Base-by-base conservation (phyloP, 2,797 vertebrate genomes). In the Psittacula derbiana region DNA sequence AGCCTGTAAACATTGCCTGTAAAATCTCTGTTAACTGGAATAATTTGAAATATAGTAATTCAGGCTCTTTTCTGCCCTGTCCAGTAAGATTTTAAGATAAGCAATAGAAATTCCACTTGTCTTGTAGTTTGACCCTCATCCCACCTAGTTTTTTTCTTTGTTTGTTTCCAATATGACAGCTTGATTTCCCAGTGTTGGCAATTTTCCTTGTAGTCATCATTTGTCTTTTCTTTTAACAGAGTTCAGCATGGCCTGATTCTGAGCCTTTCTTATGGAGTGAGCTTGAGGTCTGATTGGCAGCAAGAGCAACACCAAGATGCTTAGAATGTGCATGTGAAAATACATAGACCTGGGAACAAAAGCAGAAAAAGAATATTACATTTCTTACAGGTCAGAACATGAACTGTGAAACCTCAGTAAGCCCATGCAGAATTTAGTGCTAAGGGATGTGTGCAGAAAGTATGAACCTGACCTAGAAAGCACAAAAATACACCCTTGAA, bases 241-340 rank as follows among this genome's bases (percentile, higher is more conserved):
- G 91, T 98, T 98, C 76, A 86, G 50, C 64, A 3, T 7, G 24
- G 67, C 38, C 66, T 88, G 64, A 85, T 91, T 88, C 85, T 81
- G 95, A 96, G 82, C 86, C 41, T 52, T 79, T 76, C 71, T 93
- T 64, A 78, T 23, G 18, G 33, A 80, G 86, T 50, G 65, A 53
- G 92, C 79, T 64, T 84, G 96, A 91, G 98, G 97, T 97, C 97
- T 98, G 94, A 94, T 79, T 44, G 98, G 98, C 90, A 99, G 97
- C 79, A 97, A 82, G 7, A 99, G 93, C 81, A 98, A 97, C 65
- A 98, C 97, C 98, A 99, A 97, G 97, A 99, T 97, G 97, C 99
- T 98, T 96, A 99, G 93, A 96, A 99, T 97, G 96, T 99, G 99
- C 95, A 99, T 97, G 83, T 99, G 98, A 96, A 99, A 99, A 97